Evolutionary conservation across 2,888 invertebrate genomes (phyloP), one percentile per base, ranked within the genome.

Genomic region (Synergus gifuensis): DNA sequence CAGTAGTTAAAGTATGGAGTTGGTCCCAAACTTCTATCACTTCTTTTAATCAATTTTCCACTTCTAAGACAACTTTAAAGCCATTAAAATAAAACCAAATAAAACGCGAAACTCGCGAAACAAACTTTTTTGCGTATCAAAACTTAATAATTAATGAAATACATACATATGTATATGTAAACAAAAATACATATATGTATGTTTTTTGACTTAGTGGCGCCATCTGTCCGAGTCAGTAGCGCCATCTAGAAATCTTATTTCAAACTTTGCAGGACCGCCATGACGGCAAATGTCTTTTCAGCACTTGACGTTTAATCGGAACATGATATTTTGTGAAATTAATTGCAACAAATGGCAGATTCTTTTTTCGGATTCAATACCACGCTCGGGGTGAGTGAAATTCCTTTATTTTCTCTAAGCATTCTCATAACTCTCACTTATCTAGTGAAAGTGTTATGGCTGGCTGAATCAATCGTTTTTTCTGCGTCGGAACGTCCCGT

Each of bases 311-410:
- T 91, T 91, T 92, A 83, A 84, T 89, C 88, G 85, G 90, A 92
- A 90, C 90, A 92, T 92, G 92, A 91, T 90, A 92, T 90, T 92
- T 90, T 90, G 92, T 86, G 89, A 82, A 90, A 88, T 86, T 90
- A 86, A 88, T 89, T 89, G 86, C 86, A 83, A 88, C 91, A 93
- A 95, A 97, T 97, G 96, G 96, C 96, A 95, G 95, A 97, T 95
- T 95, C 96, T 93, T 97, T 96, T 95, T 97, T 96, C 94, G 96
- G 95, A 94, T 96, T 96, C 94, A 95, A 96, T 94, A 94, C 96
- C 92, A 94, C 95, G 93, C 92, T 95, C 93, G 95, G 95, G 94
- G 96, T 96, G 93, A 96, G 95, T 94, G 91, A 42, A 84, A 78
- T 40, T 7, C 16, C 14, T 36, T 73, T 62, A 42, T 14, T 36